Conservation (phyloP, 2,113 vertebrate species). For the Lophochroa leadbeateri region DNA sequence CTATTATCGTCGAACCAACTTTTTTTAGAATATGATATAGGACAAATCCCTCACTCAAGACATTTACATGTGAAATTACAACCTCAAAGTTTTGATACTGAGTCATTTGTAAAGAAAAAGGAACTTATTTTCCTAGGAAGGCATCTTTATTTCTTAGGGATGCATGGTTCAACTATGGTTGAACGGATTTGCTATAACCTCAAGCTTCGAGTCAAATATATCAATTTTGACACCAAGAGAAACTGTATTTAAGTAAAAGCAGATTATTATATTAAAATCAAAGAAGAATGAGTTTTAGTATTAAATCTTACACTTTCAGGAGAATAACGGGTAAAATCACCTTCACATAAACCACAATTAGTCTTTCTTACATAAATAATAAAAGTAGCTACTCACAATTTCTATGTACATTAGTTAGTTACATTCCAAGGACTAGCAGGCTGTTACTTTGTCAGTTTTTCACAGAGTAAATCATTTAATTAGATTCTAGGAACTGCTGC, state of each 20-base stretch:
- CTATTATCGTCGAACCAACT: not conserved
- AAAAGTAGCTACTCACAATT: not conserved
- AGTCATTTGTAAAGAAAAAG: not conserved
- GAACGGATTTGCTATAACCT: not conserved
- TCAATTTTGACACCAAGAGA: not conserved
- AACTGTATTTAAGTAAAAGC: not conserved
- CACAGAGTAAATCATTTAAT: not conserved
- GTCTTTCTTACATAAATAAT: not conserved
- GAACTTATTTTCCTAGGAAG: not conserved
- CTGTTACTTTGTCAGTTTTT: not conserved
- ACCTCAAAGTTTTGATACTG: not conserved
- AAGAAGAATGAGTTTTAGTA: not conserved
- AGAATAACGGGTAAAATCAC: not conserved
- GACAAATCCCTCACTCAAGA: not conserved
- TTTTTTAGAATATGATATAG: constrained; percentile 5
- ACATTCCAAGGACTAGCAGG: not conserved
- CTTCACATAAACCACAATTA: not conserved
- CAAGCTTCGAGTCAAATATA: not conserved
- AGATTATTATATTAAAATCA: not conserved
- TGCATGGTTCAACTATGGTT: not conserved
- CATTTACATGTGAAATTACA: not conserved
- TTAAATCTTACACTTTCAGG: not conserved
- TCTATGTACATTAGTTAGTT: not conserved
- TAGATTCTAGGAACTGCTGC: not conserved
- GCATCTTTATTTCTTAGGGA: not conserved